These are phyloP conservation scores for Zygogramma bicolorata DNA, from an alignment of 2,888 invertebrate genomes.

Conservation along the genomic window DNA sequence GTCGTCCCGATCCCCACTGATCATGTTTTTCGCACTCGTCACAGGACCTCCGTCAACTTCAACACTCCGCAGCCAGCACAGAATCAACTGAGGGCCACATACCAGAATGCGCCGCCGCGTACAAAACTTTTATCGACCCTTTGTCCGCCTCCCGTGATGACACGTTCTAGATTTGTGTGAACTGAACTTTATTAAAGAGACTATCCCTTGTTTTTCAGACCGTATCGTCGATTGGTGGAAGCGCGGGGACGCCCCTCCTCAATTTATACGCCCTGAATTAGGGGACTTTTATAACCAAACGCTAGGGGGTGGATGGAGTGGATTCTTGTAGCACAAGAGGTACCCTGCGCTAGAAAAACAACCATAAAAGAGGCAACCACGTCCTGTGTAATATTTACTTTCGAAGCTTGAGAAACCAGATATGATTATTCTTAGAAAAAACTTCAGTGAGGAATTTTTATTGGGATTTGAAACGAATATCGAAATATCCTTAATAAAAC, in stretches of 20 bases:
- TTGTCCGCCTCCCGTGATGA: slow-evolving; percentile 67
- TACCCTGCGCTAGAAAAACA: background rate
- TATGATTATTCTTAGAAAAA: no score
- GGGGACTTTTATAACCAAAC: slow-evolving; percentile 29
- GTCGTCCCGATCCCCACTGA: slow-evolving; percentile 60
- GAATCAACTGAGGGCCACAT: slow-evolving; percentile 48
- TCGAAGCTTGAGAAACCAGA: no score
- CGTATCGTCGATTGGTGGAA: slow-evolving; percentile 57
- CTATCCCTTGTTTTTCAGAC: slow-evolving; percentile 72
- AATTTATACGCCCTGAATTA: slow-evolving; percentile 34
- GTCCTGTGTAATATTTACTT: no score
- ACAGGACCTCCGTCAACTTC: slow-evolving; percentile 14
- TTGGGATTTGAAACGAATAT: no score
- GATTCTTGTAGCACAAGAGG: background rate
- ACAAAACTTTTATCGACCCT: slow-evolving; percentile 56
- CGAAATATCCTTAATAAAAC: no score
- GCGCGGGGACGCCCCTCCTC: slow-evolving; percentile 53
- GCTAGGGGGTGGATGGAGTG: slow-evolving; percentile 20
- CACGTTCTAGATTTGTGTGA: slow-evolving; percentile 64
- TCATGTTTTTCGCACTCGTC: slow-evolving; percentile 55
- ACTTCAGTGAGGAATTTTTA: no score
- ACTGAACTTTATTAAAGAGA: slow-evolving; percentile 66
- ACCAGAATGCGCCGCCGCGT: slow-evolving; percentile 56
- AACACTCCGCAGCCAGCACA: slow-evolving; percentile 35
- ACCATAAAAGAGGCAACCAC: background rate